Base-by-base conservation (phyloP, 2,113 vertebrate species). In the Pagrus major region DNA sequence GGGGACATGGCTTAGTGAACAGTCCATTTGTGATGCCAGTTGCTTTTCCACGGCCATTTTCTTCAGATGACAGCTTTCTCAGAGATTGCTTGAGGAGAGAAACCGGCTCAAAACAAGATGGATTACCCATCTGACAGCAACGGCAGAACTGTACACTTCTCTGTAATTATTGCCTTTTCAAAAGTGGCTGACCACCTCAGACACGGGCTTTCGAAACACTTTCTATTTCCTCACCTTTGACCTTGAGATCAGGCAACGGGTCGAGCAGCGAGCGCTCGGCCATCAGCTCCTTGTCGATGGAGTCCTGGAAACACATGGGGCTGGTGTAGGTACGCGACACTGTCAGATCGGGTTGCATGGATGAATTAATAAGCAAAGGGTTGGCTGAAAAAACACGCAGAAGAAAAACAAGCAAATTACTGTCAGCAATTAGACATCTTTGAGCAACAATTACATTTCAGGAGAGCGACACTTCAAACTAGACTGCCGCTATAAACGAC, bases 261-360 rank as follows among this genome's bases (percentile, higher is more conserved):
- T 97, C 96, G 52, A 99, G 97, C 0, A 98, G 90, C 0, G 93
- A 91, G 81, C 78, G 92, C 71, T 95, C 93, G 11, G 91, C 86
- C 85, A 95, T 95, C 73, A 94, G 95, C 88, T 99, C 97, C 92
- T 99, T 99, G 93, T 98, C 96, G 82, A 97, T 94, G 0, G 97
- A 97, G 80, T 98, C 97, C 87, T 98, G 97, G 25, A 98, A 97
- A 88, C 97, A 99, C 94, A 99, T 98, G 37, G 97, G 97, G n/a
- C 98, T 97, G 2, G 96, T 97, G 94, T 98, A 99, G 0, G 97
- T 97, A 4, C 97, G 95, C 47, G 97, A 98, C 79, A 97, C 96
- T 0, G 96, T 96, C 86, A 98, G 89, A 54, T 98, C 97, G 0
- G 97, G 97, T 76, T 97, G 97, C 94, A 98, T 94, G 92, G 97